A percentile compares a stretch with the other conserved stretches of the same genome.
Conservation (phyloP, 2,797 vertebrate genomes). For the Synaphobranchus kaupii region DNA sequence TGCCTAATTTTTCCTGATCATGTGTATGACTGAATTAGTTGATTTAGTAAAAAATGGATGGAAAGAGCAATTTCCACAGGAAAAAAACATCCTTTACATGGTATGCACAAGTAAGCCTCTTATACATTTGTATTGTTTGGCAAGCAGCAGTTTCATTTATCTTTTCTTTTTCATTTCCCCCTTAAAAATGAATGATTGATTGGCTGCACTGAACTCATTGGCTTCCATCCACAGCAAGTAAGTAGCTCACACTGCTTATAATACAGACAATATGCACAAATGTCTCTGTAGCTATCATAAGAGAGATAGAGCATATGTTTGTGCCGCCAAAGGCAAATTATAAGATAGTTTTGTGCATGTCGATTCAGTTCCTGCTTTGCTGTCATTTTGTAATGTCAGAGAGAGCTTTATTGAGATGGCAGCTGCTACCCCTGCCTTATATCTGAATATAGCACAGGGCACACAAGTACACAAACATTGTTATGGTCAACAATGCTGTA, state of each 20-base stretch:
- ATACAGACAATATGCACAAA: background rate
- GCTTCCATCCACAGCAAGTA: constrained; percentile 53
- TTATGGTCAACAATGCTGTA: background rate
- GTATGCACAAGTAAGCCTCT: background rate
- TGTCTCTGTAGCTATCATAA: background rate
- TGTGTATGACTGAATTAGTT: background rate
- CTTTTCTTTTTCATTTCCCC: constrained; percentile 19
- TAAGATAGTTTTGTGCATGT: background rate
- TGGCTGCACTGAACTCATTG: background rate
- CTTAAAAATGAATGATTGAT: background rate
- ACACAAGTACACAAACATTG: background rate
- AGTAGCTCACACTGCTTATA: constrained; percentile 36
- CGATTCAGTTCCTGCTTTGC: background rate
- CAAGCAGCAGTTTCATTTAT: background rate
- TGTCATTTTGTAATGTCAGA: background rate
- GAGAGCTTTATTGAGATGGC: background rate
- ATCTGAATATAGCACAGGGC: background rate
- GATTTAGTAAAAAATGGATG: background rate
- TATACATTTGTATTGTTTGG: background rate
- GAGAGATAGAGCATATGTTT: background rate
- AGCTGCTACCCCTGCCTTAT: background rate
- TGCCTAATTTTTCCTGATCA: background rate
- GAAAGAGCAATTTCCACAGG: background rate
- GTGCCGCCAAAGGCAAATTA: background rate
- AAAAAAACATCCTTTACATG: background rate